Evolutionary conservation across 1,140 invertebrate genomes (phyloP), one percentile per base, ranked within the genome.

Genomic region (Planococcus citri): DNA sequence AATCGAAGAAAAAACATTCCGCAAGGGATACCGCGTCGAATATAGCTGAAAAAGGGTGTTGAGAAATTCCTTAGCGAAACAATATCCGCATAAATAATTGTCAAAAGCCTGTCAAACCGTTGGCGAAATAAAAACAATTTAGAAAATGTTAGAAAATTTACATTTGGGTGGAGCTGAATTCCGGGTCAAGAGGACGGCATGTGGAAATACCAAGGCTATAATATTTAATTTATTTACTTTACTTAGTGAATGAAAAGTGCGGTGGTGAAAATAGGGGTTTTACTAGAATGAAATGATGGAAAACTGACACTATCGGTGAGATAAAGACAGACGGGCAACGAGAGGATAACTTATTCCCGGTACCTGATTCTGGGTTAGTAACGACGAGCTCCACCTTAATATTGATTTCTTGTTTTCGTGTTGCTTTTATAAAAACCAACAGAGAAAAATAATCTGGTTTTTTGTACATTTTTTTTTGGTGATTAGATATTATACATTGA

Each of bases 191-290:
- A 25, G 60, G 20, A 27, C 25, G 60, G 60, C 60, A 20, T 64
- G 60, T 64, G 60, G 20, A 64, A 64, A 64, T 64, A 64, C 22
- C 21, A 25, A 64, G 60, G 60, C 22, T 64, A 27, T 64, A 64
- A 64, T 64, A 27, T 64, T 64, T 64, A 64, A 64, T 64, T 64
- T 64, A 64, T 64, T 64, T 64, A 64, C 51, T 58, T 58, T 58
- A 22, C 22, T 64, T 64, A 64, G 60, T 25, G 60, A 64, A 64
- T 64, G 60, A 25, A 27, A 64, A 64, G 22, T n/a, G n/a, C 60
- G 60, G 60, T 25, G 60, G 60, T 64, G 60, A 64, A 64, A 64
- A 64, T 64, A 27, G 60, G 51, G 22, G 41, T 51, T n/a, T 51
- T 51, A 64, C 21, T 64, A 27, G 22, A 64, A 64, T 64, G 60